Percentiles rank a stretch among this genome's conserved stretches.
These are phyloP conservation scores for Momotus momota DNA, from an alignment of 2,797 vertebrate species.

Conservation along the genomic window DNA sequence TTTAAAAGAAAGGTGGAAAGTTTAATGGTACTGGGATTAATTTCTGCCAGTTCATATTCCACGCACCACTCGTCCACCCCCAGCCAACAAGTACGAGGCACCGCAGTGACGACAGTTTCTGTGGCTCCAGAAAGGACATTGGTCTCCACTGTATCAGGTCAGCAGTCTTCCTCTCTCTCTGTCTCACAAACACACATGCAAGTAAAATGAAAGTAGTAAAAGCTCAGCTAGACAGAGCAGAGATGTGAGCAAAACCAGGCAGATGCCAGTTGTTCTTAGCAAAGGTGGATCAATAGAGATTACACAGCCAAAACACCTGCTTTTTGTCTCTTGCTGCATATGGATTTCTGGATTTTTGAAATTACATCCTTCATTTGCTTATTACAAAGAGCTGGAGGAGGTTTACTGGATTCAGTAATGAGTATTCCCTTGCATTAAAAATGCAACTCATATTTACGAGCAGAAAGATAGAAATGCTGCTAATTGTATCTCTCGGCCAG, in stretches of 20 bases:
- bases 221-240: neutral
- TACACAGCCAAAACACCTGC: neutral
- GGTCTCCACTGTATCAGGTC: neutral
- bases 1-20: neutral
- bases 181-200: neutral
- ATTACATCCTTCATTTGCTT: neutral
- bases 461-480: neutral
- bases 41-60: neutral
- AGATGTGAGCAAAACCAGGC: neutral
- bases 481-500: neutral
- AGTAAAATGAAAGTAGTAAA: neutral
- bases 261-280: neutral
- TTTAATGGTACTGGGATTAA: neutral
- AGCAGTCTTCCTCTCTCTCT: neutral
- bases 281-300: neutral
- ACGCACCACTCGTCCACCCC: accelerated
- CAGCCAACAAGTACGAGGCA: accelerated
- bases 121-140: neutral
- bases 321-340: neutral
- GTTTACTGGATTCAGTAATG: neutral
- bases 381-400: neutral
- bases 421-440: neutral
- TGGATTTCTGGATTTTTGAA: neutral
- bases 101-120: neutral
- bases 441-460: neutral